Evolutionary conservation across 2,888 invertebrate species (phyloP), one percentile per base, ranked within the genome.

Genomic region (Empis livida): DNA sequence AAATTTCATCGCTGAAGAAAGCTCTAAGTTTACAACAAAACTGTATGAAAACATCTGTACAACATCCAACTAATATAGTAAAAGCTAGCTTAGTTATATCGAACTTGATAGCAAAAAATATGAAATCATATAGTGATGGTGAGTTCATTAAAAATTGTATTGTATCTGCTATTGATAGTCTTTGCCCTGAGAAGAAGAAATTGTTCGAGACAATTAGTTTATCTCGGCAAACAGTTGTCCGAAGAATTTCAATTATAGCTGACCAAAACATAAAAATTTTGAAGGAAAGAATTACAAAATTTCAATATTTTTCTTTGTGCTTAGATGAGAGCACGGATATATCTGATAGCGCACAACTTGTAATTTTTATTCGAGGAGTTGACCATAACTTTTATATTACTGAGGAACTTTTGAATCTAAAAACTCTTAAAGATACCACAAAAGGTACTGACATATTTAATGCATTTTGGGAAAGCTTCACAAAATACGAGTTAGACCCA

Each of bases 201-300:
- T 16, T 38, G 38, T 38, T 38, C 16, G 38, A 38, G 9, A 38
- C 38, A 38, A 38, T 38, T 38, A 38, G 38, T 38, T 38, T 38
- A 16, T 38, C 14, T 38, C 38, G 15, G 8, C 38, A 38, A 38
- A 38, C 15, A 38, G 38, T 38, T 38, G 38, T 38, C 10, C 38
- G 38, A 38, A 38, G 38, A 38, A 38, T 38, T 38, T 38, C 38
- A 16, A 38, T 38, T 38, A 38, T 38, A 38, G 38, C 38, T 38
- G 38, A 38, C 16, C 8, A 38, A 38, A 38, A 38, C 10, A 38
- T 16, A 15, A 14, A 38, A 38, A 38, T 38, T 38, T 38, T 38
- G 38, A 38, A 38, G 9, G 38, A 38, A 38, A 14, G 38, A 38
- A 15, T 15, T 38, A 38, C 3, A 38, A 38, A 38, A 38, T 38